Evolutionary conservation across 1,140 invertebrate genomes (phyloP).

Genomic region (Littorina saxatilis): DNA sequence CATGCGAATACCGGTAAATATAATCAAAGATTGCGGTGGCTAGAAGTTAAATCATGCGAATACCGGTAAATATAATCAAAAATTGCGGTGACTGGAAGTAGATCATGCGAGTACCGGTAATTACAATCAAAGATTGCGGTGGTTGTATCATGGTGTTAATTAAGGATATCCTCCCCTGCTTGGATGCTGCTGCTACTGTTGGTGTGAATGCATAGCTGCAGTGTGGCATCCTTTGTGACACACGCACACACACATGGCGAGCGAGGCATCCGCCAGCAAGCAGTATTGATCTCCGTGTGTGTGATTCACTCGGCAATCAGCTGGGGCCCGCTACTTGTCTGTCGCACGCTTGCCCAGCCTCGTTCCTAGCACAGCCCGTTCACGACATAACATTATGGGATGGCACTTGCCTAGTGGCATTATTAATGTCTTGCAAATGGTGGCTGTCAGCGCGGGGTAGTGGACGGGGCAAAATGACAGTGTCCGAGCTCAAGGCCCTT

Average conservation of each 20-base stretch:
- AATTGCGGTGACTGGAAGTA: no score
- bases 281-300: constrained; percentile 26
- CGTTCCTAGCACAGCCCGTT: constrained; percentile 22
- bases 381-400: constrained; percentile 37
- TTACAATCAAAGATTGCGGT: no score
- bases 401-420: constrained; percentile 27
- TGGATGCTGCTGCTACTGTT: background rate
- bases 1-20: no score
- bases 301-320: constrained; percentile 33
- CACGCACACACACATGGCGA: background rate
- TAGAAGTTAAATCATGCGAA: no score
- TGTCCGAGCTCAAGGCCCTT: no score
- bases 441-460: constrained; percentile 20
- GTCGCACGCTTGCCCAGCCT: constrained; percentile 36
- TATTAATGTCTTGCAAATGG: constrained; percentile 39
- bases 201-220: constrained; percentile 9
- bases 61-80: no score
- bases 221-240: constrained; percentile 16
- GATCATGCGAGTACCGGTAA: no score
- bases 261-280: no score
- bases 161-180: background rate
- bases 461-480: constrained; percentile 23
- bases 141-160: no score
- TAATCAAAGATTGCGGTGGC: no score
- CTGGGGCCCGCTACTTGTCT: constrained; percentile 21